phyloP scores from a whole-genome alignment of 2,888 invertebrate genomes.

The Graphium colonna region DNA sequence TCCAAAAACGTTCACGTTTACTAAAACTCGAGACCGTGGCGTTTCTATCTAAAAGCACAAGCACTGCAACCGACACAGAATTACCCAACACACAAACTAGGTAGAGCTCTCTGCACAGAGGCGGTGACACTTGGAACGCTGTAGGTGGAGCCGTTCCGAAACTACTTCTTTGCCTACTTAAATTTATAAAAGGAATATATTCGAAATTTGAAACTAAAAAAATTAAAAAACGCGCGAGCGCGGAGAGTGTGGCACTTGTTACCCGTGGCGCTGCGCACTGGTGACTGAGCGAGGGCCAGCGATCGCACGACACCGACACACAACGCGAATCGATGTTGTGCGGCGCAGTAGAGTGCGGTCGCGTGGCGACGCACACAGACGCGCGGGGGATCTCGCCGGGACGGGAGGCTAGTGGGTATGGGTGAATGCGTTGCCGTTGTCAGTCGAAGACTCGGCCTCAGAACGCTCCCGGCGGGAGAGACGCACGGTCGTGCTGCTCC shows the following conservation, averaged over 20 bases:
- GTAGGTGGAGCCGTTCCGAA: conserved; percentile 48
- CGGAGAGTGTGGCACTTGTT: conserved; percentile 51
- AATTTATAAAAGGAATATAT: no score
- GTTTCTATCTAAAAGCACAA: conserved; percentile 73
- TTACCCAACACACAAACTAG: conserved; percentile 73
- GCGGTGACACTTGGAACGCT: conserved; percentile 15
- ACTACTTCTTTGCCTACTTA: no score
- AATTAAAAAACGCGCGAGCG: conserved; percentile 49
- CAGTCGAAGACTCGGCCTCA: conserved; percentile 28
- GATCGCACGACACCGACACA: conserved; percentile 61
- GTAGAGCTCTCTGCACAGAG: conserved; percentile 48
- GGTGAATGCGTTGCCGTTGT: conserved; percentile 28
- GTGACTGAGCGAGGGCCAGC: conserved; percentile 74
- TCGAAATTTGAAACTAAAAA: no score
- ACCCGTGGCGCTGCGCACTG: conserved; percentile 73
- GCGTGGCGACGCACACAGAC: conserved; percentile 42
- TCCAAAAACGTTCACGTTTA: conserved; percentile 74
- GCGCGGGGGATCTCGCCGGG: conserved; percentile 35
- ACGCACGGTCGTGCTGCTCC: neutral
- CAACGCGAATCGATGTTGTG: conserved; percentile 76
- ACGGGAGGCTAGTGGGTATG: conserved; percentile 39
- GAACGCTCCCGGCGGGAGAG: neutral
- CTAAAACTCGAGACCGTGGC: conserved; percentile 70
- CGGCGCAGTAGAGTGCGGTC: conserved; percentile 54
- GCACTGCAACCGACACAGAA: conserved; percentile 74